Evolutionary conservation across 2,888 invertebrate genomes (phyloP).

Genomic region (Eristalis intricaria): DNA sequence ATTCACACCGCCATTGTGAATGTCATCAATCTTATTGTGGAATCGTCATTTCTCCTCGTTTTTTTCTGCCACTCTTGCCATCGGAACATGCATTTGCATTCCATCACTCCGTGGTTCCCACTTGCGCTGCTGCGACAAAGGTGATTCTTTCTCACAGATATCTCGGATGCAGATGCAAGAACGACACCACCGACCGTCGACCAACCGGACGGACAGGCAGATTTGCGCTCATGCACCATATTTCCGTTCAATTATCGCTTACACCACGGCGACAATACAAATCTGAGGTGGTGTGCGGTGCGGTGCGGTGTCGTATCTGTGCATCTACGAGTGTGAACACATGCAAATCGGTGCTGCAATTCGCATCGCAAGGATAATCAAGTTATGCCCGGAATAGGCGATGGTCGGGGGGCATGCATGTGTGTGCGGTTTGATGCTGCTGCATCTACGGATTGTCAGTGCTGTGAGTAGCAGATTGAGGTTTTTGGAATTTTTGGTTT

Average conservation of each 20-base stretch:
- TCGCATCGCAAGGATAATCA: conserved; percentile 63
- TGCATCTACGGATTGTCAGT: conserved; percentile 13
- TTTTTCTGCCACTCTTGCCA: conserved; percentile 1
- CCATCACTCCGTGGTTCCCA: conserved; percentile 45
- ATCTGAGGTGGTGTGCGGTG: background rate
- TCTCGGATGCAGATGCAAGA: conserved; percentile 1
- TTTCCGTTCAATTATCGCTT: conserved; percentile 70
- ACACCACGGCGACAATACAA: conserved; percentile 48
- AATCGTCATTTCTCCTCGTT: conserved; percentile 11
- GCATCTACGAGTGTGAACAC: conserved; percentile 13
- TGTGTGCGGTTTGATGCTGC: conserved; percentile 15
- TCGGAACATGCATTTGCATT: conserved; percentile 56
- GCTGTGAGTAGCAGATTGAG: conserved; percentile 51
- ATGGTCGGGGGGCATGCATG: background rate
- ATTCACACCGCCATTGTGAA: conserved; percentile 54
- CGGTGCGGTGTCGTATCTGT: conserved; percentile 12
- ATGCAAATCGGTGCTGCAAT: conserved; percentile 61
- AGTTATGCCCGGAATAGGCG: conserved; percentile 27
- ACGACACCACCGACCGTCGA: background rate
- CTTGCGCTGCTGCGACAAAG: conserved; percentile 27
- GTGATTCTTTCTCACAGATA: conserved; percentile 56
- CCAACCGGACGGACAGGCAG: conserved; percentile 26
- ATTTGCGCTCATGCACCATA: conserved; percentile 48
- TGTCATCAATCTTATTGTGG: conserved; percentile 66
- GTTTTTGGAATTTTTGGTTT: conserved; percentile 60